phyloP scores from a whole-genome alignment of 1,140 invertebrate genomes.

The Aricia agestis region DNA sequence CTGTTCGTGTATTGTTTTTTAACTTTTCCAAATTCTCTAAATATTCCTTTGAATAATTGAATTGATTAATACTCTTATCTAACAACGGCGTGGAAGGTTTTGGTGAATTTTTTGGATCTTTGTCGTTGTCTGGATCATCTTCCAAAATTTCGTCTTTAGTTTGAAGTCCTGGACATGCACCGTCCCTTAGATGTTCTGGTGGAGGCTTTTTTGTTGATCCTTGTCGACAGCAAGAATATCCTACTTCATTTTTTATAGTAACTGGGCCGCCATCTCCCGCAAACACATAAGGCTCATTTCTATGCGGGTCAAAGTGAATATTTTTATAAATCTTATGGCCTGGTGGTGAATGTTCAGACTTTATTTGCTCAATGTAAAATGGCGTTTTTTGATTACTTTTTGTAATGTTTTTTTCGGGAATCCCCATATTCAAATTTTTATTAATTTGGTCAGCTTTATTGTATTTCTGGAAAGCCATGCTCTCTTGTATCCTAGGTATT shows the following conservation, averaged over 20 bases:
- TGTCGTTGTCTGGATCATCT: conserved; percentile 69
- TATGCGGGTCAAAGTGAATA: conserved; percentile 56
- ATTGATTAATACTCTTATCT: conserved; percentile 64
- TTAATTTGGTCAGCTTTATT: conserved; percentile 50
- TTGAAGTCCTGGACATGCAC: conserved; percentile 82
- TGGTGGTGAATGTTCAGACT: conserved; percentile 73
- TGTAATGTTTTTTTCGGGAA: conserved; percentile 32
- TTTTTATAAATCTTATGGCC: conserved; percentile 75
- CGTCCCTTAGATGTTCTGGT: conserved; percentile 83
- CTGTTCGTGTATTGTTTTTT: conserved; percentile 83
- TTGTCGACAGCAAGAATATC: conserved; percentile 83
- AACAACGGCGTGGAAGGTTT: conserved; percentile 50
- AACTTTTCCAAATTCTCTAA: conserved; percentile 80
- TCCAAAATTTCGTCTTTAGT: conserved; percentile 83
- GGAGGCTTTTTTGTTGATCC: conserved; percentile 83
- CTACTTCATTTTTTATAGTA: conserved; percentile 76
- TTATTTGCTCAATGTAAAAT: conserved; percentile 74
- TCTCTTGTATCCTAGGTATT: conserved; percentile 54
- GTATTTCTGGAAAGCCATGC: conserved; percentile 64
- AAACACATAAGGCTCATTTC: conserved; percentile 77
- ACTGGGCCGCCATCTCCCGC: conserved; percentile 81
- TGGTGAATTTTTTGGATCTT: conserved; percentile 54
- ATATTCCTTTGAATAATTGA: conserved; percentile 75
- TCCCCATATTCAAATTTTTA: conserved; percentile 37
- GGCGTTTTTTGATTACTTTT: conserved; percentile 53